Evolutionary conservation across 2,888 invertebrate species (phyloP), one percentile per base, ranked within the genome.

Genomic region (Phengaris arion): DNA sequence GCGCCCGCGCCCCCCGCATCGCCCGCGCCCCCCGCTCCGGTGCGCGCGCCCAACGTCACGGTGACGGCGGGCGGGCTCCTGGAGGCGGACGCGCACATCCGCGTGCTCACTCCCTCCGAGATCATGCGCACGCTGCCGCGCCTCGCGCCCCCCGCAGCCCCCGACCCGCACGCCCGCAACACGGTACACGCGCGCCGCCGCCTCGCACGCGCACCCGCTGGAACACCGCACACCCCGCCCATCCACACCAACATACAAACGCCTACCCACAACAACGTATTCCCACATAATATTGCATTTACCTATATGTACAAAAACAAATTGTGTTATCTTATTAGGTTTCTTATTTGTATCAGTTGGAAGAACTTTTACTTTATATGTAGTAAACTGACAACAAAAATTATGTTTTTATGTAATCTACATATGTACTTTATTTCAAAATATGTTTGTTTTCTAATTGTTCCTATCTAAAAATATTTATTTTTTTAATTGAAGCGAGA

Each of bases 111-210:
- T 86, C 97, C 97, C 86, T 97, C 97, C 85, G 97, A 97, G 95
- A 97, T 97, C 92, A 97, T 97, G 97, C 96, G 97, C 95, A 97
- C 97, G 89, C 95, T 97, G 94, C 97, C 97, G 90, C 96, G 96
- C 92, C 95, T 97, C 92, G 96, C 96, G 95, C 95, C 94, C 95
- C 95, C 94, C 80, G 82, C 77, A 77, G 80, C 84, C 82, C 82
- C 83, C 81, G 80, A 82, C 83, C 80, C 84, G 79, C 79, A 55
- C 79, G 70, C 76, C 77, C 72, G 76, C 68, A 70, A 76, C 77
- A 75, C 79, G 78, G 76, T 77, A 77, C 79, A 77, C 77, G 74
- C 77, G 51, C 74, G 59, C 59, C 22, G 78, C 74, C 76, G 76
- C 79, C 78, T 75, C 79, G 76, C 81, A 74, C 76, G 68, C 75